A percentile compares a stretch with the other conserved stretches of the same genome.
Evolutionary conservation across 2,113 vertebrate species (phyloP).

Genomic region (Amphiprion percula): DNA sequence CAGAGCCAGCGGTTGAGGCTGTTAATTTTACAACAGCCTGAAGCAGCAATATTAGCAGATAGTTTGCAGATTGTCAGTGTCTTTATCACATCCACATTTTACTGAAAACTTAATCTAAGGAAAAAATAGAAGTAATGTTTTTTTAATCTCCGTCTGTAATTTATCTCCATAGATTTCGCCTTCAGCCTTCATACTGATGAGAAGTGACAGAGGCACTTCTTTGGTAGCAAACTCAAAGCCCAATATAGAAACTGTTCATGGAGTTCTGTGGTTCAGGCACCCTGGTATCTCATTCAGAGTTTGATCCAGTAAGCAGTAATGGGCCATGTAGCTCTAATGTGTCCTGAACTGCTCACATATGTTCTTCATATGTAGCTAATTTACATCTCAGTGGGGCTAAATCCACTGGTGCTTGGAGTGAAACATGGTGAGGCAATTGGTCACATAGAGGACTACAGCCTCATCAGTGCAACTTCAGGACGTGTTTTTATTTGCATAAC

Average conservation of each 20-base stretch:
- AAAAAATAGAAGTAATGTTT: constrained; percentile 33
- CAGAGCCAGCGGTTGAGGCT: constrained; percentile 9
- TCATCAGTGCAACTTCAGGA: constrained; percentile 56
- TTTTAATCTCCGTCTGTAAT: constrained; percentile 60
- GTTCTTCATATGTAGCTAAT: constrained; percentile 68
- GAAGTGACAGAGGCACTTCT: constrained; percentile 37
- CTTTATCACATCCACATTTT: constrained; percentile 23
- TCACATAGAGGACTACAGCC: constrained; percentile 25
- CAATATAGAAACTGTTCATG: constrained; percentile 54
- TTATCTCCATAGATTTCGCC: constrained; percentile 53
- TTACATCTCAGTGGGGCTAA: constrained; percentile 72
- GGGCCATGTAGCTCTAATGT: constrained; percentile 66
- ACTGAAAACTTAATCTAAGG: constrained; percentile 44
- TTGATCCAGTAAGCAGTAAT: constrained; percentile 60
- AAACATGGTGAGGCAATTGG: constrained; percentile 46
- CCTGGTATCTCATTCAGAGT: constrained; percentile 53
- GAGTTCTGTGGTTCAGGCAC: constrained; percentile 28
- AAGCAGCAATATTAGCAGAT: constrained; percentile 43
- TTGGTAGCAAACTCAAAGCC: constrained; percentile 45
- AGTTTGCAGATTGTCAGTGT: constrained; percentile 34
- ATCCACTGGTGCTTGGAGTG: constrained; percentile 35
- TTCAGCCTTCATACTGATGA: constrained; percentile 38
- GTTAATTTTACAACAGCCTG: constrained; percentile 41
- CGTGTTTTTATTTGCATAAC: constrained; percentile 63
- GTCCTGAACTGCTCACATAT: constrained; percentile 59